phyloP scores from a whole-genome alignment of 2,113 vertebrate genomes.

The Sakesphorus luctuosus region DNA sequence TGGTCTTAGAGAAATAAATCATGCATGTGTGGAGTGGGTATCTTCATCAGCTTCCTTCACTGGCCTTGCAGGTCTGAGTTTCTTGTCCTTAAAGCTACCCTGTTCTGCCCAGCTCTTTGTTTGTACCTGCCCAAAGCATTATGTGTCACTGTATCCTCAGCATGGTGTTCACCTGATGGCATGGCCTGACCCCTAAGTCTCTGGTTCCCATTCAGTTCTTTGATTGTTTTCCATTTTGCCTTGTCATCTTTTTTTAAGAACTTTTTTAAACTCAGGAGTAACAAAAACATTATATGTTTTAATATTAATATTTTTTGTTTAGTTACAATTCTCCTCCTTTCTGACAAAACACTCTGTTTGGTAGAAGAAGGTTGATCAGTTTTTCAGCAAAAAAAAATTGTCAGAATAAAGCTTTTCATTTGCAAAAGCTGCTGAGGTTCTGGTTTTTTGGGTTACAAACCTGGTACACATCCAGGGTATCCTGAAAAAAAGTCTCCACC shows the following conservation, averaged over 20 bases:
- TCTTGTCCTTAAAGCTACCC: neutral
- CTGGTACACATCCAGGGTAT: neutral
- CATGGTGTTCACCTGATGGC: rapidly evolving
- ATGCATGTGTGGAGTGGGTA: rapidly evolving
- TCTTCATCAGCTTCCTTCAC: neutral
- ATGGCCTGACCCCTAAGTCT: neutral
- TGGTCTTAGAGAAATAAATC: neutral
- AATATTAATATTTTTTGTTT: neutral
- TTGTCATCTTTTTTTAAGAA: neutral
- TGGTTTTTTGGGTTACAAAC: neutral
- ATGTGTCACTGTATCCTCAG: rapidly evolving
- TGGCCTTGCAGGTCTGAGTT: neutral
- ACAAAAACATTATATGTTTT: neutral
- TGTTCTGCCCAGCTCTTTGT: neutral
- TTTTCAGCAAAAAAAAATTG: neutral
- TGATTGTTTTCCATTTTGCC: neutral
- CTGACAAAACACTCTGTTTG: neutral
- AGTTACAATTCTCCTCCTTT: neutral
- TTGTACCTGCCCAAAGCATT: neutral
- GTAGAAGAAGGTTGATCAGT: neutral
- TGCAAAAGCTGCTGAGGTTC: neutral
- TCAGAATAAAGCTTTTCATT: neutral
- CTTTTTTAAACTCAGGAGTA: neutral
- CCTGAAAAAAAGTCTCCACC: neutral
- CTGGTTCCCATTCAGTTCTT: neutral